Base-by-base conservation (phyloP, 2,797 vertebrate species). In the Xiphorhynchus erythropygius region DNA sequence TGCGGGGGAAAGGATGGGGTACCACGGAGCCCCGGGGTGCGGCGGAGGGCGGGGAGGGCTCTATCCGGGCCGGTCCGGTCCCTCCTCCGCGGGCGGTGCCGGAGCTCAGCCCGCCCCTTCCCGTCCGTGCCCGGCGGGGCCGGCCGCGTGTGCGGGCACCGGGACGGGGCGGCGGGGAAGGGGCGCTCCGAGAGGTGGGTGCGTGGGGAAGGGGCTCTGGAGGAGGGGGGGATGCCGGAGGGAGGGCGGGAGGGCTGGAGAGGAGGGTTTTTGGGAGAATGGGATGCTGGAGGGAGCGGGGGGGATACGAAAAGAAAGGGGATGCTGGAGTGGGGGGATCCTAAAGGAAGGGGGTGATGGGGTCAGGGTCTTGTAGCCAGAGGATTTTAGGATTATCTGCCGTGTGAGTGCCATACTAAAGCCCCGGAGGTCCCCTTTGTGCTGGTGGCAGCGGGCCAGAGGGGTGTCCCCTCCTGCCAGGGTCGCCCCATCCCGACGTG, bases 31-130 rank as follows among this genome's bases (percentile, higher is more conserved):
- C 11, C 18, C 11, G 13, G 27, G 55, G 27, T 5, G 44, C 32
- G 23, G 2, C 18, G 68, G 41, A 42, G 41, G 41, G 41, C 41
- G 9, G 13, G 42, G 59, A 18, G 4, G 44, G 41, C 18, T 32
- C 21, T 2, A 10, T 37, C 37, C 37, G 37, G 64, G 4, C 4
- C 18, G 32, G 2, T 30, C 24, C 37, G 80, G 76, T 82, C 41
- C 93, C 85, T 94, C 93, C 93, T 89, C 81, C 35, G 46, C 77
- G 81, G 90, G 94, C 67, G 88, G 79, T 70, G 27, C 87, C 71
- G 85, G 39, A 15, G 70, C n/a, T 3, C 63, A 3, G 42, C 78
- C 90, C 87, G 83, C 74, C 87, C 83, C 69, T 92, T 84, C 78
- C 68, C 80, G 84, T 50, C 82, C 44, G 53, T 67, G 8, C 71